Percentiles rank a stretch among this genome's conserved stretches.
phyloP scores from a whole-genome alignment of 2,888 invertebrate genomes.

The Drosophila formosana region DNA sequence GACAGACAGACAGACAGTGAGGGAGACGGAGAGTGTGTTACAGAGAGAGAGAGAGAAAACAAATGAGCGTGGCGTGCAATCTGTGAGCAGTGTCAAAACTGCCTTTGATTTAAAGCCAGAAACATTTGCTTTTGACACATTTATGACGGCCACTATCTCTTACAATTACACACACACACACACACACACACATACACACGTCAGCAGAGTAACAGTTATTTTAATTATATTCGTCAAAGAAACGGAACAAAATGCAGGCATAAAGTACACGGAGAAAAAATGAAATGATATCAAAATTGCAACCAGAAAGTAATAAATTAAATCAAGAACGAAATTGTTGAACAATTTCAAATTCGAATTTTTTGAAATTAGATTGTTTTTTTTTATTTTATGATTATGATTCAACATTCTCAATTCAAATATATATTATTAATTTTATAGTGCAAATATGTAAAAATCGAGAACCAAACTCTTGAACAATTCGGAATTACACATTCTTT shows the following conservation, averaged over 20 bases:
- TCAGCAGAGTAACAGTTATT: not conserved
- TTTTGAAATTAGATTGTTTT: no score
- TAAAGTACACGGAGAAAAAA: no score
- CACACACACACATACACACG: not conserved
- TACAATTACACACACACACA: not conserved
- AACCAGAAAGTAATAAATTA: no score
- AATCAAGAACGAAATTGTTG: no score
- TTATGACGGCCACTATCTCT: constrained; percentile 22
- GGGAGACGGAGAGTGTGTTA: not conserved
- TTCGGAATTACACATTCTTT: no score
- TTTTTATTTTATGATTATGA: no score
- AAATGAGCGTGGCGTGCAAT: constrained; percentile 7
- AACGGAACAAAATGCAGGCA: not conserved
- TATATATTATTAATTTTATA: no score
- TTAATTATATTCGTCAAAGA: not conserved
- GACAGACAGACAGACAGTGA: not conserved
- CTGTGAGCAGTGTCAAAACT: constrained; percentile 24
- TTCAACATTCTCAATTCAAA: no score
- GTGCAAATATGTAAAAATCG: no score
- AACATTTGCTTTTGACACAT: constrained; percentile 39
- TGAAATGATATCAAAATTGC: no score
- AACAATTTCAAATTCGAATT: no score
- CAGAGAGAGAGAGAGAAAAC: not conserved
- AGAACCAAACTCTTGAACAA: no score
- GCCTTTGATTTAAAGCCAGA: constrained; percentile 37